These are phyloP conservation scores for Origma solitaria DNA, from an alignment of 2,113 vertebrate species.

Conservation along the genomic window DNA sequence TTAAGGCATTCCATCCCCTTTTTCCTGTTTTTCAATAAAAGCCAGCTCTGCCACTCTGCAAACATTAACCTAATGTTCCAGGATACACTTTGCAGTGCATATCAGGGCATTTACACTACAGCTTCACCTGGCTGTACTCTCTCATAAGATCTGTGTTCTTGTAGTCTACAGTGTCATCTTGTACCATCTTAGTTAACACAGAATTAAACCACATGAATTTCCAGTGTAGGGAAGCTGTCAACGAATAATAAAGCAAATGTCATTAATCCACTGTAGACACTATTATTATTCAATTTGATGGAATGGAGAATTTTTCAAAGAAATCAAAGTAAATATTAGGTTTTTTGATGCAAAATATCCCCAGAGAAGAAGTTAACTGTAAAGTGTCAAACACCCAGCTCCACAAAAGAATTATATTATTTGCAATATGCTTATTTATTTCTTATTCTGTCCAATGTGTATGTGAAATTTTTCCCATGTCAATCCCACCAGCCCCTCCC, in stretches of 20 bases:
- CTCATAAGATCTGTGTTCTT: not conserved
- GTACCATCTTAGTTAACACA: not conserved
- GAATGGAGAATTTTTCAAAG: not conserved
- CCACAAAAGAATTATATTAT: not conserved
- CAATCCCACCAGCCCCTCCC: not conserved
- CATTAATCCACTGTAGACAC: not conserved
- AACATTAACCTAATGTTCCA: not conserved
- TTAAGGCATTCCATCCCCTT: not conserved
- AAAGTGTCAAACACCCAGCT: not conserved
- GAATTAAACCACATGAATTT: not conserved
- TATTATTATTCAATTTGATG: not conserved
- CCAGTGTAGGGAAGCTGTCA: not conserved
- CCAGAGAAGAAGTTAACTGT: not conserved
- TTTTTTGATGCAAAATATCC: not conserved
- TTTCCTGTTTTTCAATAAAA: not conserved
- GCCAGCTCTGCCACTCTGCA: not conserved
- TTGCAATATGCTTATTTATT: not conserved
- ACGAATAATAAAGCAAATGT: not conserved
- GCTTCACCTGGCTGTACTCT: not conserved
- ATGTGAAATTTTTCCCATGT: not conserved
- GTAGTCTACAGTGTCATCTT: not conserved
- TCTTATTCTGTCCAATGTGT: not conserved
- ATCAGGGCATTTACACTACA: not conserved
- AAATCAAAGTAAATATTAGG: not conserved
- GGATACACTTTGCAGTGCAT: not conserved